Evolutionary conservation across 2,888 invertebrate species (phyloP), one percentile per base, ranked within the genome.

Genomic region (Drosophila mercatorum): DNA sequence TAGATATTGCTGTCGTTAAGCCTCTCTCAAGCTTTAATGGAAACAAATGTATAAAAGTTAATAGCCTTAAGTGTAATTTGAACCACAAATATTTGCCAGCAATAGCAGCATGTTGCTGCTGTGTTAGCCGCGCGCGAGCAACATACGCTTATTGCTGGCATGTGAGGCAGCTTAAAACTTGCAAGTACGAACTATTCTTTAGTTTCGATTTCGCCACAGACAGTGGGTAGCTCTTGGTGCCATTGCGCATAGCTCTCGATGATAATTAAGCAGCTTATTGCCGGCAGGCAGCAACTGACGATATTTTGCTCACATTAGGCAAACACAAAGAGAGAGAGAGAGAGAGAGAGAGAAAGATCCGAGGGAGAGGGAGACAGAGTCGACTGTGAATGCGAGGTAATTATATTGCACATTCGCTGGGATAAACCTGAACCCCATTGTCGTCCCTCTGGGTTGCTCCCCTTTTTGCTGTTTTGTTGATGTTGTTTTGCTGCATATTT

Each of bases 371-470:
- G 8, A 7, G 51, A 58, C 55, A 34, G 3, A 51, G 49, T 11
- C n/a, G 56, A 41, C 44, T 53, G 73, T 80, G 62, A 83, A 78
- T 75, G 80, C 63, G 58, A 73, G 73, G 76, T 82, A 83, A 82
- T 83, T 84, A 84, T 84, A 80, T 49, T 59, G 58, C 53, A 10
- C 58, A 55, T 47, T 41, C 70, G 58, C 58, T 84, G 79, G 82
- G 71, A 84, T 83, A 72, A 75, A 68, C 79, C 47, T 64, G 34
- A 56, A 53, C 38, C 56, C 43, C 64, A 40, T 43, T 47, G 14
- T 51, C 61, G 14, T 51, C 61, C 65, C 59, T 51, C 61, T 51
- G 41, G 22, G 17, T 3, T 26, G 41, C 40, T 43, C 51, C 53
- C 46, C 47, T 40, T 55, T 38, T 12, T 14, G n/a, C 4, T 38